A percentile compares a stretch with the other conserved stretches of the same genome.
Conservation (phyloP, 2,797 vertebrate species). For the Eulemur mongoz region DNA sequence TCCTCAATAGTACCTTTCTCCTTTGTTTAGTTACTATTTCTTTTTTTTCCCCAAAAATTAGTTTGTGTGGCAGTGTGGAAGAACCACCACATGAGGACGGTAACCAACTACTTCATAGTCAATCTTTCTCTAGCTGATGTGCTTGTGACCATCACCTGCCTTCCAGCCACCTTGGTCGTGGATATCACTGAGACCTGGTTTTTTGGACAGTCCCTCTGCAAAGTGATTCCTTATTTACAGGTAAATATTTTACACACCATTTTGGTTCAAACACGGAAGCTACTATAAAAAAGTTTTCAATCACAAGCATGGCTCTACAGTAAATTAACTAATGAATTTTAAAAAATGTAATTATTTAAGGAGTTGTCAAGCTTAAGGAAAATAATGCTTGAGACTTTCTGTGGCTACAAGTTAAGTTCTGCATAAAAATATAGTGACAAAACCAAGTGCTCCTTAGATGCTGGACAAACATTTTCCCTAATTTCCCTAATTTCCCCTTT, state of each 20-base stretch:
- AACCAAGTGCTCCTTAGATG: background rate
- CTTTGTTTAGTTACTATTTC: conserved; percentile 20
- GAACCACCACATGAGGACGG: conserved; percentile 97
- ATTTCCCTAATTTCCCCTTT: background rate
- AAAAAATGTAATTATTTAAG: background rate
- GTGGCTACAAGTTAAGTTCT: background rate
- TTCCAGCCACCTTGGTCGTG: conserved; percentile 96
- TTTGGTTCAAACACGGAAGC: background rate
- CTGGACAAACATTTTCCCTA: background rate
- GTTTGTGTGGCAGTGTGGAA: conserved; percentile 99
- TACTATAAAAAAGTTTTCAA: background rate
- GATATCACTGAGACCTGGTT: conserved; percentile 99
- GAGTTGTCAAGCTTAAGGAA: background rate
- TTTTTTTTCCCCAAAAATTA: conserved; percentile 78
- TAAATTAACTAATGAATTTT: background rate
- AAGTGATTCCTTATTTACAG: conserved; percentile 97
- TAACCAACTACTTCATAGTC: conserved; percentile 99
- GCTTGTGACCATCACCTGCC: conserved; percentile 97
- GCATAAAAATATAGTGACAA: background rate
- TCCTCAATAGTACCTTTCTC: background rate
- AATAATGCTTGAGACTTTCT: background rate
- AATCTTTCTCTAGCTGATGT: conserved; percentile 97
- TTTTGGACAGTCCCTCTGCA: conserved; percentile 95
- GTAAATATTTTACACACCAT: conserved; percentile 80
- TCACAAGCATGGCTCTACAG: background rate